Percentiles rank a stretch among this genome's conserved stretches.
Evolutionary conservation across 2,888 invertebrate species (phyloP).

Genomic region (Neoascia interrupta): DNA sequence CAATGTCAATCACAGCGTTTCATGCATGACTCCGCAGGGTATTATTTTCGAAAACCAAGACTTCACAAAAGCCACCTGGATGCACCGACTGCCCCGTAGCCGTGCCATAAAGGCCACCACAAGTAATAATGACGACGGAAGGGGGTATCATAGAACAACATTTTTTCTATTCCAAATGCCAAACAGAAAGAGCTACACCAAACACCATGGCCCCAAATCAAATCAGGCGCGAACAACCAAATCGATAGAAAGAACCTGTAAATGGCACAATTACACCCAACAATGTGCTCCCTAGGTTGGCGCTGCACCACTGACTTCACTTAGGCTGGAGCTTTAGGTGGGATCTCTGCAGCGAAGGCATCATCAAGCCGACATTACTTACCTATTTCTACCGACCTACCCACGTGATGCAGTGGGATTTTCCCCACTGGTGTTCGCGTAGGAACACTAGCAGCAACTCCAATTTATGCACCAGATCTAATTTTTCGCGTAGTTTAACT

Average conservation of each 20-base stretch:
- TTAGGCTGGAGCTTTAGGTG: not conserved
- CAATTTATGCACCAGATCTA: conserved; percentile 65
- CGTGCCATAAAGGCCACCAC: conserved; percentile 9
- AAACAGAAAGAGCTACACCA: conserved; percentile 3
- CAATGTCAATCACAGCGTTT: conserved; percentile 69
- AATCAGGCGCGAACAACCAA: conserved; percentile 69
- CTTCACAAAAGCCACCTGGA: conserved; percentile 29
- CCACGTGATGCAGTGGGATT: not conserved
- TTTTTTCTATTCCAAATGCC: conserved; percentile 37
- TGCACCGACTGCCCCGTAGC: conserved; percentile 11
- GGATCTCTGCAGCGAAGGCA: not conserved
- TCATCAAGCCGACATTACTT: conserved; percentile 30
- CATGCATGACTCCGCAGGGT: conserved; percentile 67
- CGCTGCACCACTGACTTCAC: too few relatives aligned
- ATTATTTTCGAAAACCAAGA: conserved; percentile 58
- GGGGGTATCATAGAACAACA: not conserved
- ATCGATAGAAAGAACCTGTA: conserved; percentile 65
- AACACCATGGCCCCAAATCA: conserved; percentile 54
- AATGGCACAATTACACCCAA: conserved; percentile 66
- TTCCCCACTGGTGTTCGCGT: conserved; percentile 42
- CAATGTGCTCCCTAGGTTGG: conserved; percentile 23
- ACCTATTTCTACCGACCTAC: conserved; percentile 26
- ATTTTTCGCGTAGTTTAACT: conserved; percentile 62
- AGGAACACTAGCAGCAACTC: conserved; percentile 41
- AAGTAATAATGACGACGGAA: conserved; percentile 45